Evolutionary conservation across 2,113 vertebrate species (phyloP).

Genomic region (Caranx melampygus): DNA sequence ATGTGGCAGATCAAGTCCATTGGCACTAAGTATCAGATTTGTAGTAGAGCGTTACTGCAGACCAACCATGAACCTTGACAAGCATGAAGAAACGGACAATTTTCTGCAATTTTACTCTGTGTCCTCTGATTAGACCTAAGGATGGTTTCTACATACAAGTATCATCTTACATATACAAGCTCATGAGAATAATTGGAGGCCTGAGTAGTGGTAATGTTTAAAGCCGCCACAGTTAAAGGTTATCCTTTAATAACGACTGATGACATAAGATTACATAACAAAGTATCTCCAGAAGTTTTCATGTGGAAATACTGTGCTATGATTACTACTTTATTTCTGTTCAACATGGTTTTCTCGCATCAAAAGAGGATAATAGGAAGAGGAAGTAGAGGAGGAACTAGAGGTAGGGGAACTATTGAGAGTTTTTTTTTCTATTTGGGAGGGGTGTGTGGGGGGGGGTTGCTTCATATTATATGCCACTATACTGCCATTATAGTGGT

Average conservation of each 20-base stretch:
- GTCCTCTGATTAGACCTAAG: not conserved
- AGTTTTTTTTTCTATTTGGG: too few species aligned
- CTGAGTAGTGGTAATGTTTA: not conserved
- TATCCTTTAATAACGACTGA: not conserved
- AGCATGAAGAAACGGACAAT: not conserved
- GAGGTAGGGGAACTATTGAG: too few species aligned
- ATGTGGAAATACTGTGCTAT: too few species aligned
- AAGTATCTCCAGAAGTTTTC: too few species aligned
- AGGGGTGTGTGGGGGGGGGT: too few species aligned
- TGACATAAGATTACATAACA: not conserved
- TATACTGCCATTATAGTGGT: too few species aligned
- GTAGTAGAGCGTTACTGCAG: not conserved
- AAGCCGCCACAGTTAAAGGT: not conserved
- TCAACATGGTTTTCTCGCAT: too few species aligned
- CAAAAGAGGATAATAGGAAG: too few species aligned
- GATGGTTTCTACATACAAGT: not conserved
- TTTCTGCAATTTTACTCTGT: not conserved
- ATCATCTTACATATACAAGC: not conserved
- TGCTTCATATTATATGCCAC: too few species aligned
- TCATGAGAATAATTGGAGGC: not conserved
- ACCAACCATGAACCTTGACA: not conserved
- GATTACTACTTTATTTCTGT: too few species aligned
- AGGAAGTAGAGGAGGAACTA: too few species aligned
- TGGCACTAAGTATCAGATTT: slow-evolving; percentile 4
- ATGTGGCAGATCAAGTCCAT: not conserved